Base-by-base conservation (phyloP, 2,113 vertebrate species). In the Nyctibius bracteatus region DNA sequence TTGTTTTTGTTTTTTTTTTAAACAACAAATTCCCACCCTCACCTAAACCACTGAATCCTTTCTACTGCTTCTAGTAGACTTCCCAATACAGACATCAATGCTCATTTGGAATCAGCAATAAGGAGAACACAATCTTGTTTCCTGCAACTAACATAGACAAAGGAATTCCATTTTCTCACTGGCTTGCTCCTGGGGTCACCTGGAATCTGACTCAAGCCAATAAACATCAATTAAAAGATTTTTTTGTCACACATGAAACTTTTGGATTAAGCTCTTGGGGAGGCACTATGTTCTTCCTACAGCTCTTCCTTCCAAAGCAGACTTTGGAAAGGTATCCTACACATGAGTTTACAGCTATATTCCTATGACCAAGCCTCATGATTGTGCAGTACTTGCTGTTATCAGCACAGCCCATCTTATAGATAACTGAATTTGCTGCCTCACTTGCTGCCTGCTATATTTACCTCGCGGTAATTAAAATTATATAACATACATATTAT, bases 401-500 rank as follows among this genome's bases (percentile, higher is more conserved):
- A 85, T 73, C 94, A 47, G 88, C 7, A 27, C 55, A 52, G 91
- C 75, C 75, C 75, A 84, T 81, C 91, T 80, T 16, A 86, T 37
- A 83, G 93, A 94, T 66, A 94, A 78, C 94, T 35, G 46, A 77
- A 66, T 62, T 88, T 54, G 51, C 84, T 90, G 58, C 65, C 57
- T 71, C 44, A 16, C 41, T 71, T 23, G 31, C 89, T 82, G 93
- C 59, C 68, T 86, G 74, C 94, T 92, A 24, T 52, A 90, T 90
- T 94, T 92, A 86, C 90, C 68, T 81, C 39, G 2, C 6, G 0
- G 85, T 78, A 86, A 97, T 96, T 90, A 96, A 90, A 91, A 93
- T 96, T 96, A 94, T 90, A 71, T 94, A 96, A 96, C 81, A 33
- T 27, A 54, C 8, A 7, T 12, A 52, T 97, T 95, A 94, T 63